Conservation (phyloP, 2,113 vertebrate species). For the Triplophysa rosa region DNA sequence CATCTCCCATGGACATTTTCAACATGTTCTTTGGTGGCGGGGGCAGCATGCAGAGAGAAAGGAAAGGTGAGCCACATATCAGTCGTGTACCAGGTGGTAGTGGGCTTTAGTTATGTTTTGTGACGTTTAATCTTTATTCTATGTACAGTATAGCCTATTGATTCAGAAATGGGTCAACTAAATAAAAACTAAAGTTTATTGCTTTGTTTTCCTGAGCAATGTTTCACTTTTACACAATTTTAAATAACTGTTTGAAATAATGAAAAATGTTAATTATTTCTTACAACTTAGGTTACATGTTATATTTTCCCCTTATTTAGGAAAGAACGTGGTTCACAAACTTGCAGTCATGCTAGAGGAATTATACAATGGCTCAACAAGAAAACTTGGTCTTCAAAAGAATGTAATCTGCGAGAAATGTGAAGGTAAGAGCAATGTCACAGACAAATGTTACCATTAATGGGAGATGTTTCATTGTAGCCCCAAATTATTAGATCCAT, state of each 20-base stretch:
- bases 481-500: background rate
- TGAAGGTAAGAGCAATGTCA: slow-evolving; percentile 78
- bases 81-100: background rate
- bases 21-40: slow-evolving; percentile 99
- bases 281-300: too few species aligned
- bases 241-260: too few species aligned
- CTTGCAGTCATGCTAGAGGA: slow-evolving; percentile 90
- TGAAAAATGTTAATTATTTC: too few species aligned
- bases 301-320: slow-evolving; percentile 63
- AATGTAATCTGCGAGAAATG: slow-evolving; percentile 95
- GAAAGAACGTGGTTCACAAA: slow-evolving; percentile 94
- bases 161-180: background rate
- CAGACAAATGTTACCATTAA: background rate
- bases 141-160: background rate
- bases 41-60: slow-evolving; percentile 90
- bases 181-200: too few species aligned
- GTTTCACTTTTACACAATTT: too few species aligned
- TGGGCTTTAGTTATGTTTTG: background rate
- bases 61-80: slow-evolving; percentile 78
- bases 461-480: background rate
- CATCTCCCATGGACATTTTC: slow-evolving; percentile 96
- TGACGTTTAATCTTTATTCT: background rate
- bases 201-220: too few species aligned
- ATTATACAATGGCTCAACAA: slow-evolving; percentile 88
- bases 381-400: slow-evolving; percentile 95